Conservation (phyloP, 2,888 invertebrate species). For the Polymixis lichenea region DNA sequence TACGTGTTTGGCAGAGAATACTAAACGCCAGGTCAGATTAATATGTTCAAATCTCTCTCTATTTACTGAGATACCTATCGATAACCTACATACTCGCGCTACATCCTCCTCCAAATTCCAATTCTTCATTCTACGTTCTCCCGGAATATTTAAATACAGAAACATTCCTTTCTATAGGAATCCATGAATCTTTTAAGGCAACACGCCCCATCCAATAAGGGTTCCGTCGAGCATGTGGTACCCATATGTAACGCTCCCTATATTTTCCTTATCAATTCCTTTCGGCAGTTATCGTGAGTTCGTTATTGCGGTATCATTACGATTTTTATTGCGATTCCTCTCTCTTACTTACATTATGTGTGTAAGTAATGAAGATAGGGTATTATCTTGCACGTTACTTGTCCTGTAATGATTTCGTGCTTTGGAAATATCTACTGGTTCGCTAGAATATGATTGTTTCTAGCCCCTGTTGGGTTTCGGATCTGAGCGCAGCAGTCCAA, state of each 20-base stretch:
- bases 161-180: conserved; percentile 63
- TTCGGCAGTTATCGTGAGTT: conserved; percentile 68
- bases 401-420: background rate
- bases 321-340: conserved; percentile 68
- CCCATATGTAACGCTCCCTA: conserved; percentile 66
- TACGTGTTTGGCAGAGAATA: conserved; percentile 12
- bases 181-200: conserved; percentile 70
- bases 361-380: conserved; percentile 62
- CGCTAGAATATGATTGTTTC: background rate
- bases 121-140: conserved; percentile 50
- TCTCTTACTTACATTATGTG: conserved; percentile 60
- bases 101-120: conserved; percentile 34
- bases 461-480: background rate
- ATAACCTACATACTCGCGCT: conserved; percentile 14
- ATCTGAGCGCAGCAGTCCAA: background rate
- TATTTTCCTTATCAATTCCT: conserved; percentile 73
- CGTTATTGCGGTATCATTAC: conserved; percentile 70
- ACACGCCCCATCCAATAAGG: conserved; percentile 67
- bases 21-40: conserved; percentile 3
- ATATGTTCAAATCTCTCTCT: background rate
- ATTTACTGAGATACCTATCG: conserved; percentile 13
- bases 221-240: conserved; percentile 64
- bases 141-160: conserved; percentile 66
- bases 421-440: background rate
- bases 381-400: conserved; percentile 34